These are phyloP conservation scores for Chiroxiphia lanceolata DNA, from an alignment of 2,797 vertebrate species.

Conservation along the genomic window DNA sequence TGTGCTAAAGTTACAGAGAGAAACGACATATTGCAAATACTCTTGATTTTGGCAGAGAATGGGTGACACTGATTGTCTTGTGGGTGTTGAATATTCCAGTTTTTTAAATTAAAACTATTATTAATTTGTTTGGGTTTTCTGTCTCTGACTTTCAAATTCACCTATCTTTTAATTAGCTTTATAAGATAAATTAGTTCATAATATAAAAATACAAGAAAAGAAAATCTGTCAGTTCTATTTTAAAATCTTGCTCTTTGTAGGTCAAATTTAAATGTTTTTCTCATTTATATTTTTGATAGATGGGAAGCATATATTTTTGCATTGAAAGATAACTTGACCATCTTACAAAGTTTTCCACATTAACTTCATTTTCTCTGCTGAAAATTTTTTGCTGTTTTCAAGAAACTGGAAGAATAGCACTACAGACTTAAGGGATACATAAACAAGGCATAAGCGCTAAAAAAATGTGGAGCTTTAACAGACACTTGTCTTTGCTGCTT, in stretches of 20 bases:
- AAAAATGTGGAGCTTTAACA: not conserved
- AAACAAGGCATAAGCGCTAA: not conserved
- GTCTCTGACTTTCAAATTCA: not conserved
- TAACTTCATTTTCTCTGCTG: not conserved
- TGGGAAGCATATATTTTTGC: not conserved
- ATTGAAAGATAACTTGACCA: not conserved
- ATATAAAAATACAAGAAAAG: not conserved
- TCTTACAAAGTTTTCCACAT: not conserved
- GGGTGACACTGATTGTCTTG: not conserved
- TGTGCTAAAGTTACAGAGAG: not conserved
- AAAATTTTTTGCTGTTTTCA: not conserved
- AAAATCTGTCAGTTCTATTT: not conserved
- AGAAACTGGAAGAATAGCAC: not conserved
- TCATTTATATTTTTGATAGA: not conserved
- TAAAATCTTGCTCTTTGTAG: not conserved
- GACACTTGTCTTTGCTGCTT: not conserved
- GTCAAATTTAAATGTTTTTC: not conserved
- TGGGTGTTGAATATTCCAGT: not conserved
- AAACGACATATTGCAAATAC: not conserved
- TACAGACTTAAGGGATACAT: not conserved
- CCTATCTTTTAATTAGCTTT: not conserved
- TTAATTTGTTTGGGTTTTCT: not conserved
- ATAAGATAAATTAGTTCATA: not conserved
- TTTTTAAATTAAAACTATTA: not conserved
- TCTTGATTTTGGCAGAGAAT: not conserved